A percentile compares a stretch with the other conserved stretches of the same genome.
Evolutionary conservation across 2,888 invertebrate species (phyloP).

Genomic region (Polymixis flavicincta): DNA sequence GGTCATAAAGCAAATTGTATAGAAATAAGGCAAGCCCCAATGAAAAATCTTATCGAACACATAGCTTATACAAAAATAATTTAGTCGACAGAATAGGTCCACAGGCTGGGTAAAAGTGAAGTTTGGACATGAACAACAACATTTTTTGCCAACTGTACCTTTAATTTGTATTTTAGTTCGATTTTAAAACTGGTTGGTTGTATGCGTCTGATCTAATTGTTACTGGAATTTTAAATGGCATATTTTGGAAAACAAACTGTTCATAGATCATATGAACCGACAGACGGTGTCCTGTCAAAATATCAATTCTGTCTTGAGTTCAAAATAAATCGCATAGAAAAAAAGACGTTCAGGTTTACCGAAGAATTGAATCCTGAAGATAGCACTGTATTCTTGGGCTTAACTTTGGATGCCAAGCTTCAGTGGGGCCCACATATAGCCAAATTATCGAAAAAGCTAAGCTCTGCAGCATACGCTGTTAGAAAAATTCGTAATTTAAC

Average conservation of each 20-base stretch:
- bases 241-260: neutral
- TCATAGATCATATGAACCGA: neutral
- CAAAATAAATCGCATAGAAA: neutral
- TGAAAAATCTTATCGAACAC: neutral
- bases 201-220: neutral
- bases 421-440: too few species aligned
- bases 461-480: too few species aligned
- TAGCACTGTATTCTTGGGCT: too few species aligned
- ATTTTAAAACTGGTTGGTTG: neutral
- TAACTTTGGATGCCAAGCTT: too few species aligned
- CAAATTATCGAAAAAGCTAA: too few species aligned
- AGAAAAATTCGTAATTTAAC: too few species aligned
- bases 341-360: neutral
- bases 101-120: neutral
- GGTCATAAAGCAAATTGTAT: neutral
- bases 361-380: too few species aligned
- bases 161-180: too few species aligned
- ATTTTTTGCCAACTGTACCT: conserved; percentile 1
- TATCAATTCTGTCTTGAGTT: neutral
- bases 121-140: neutral
- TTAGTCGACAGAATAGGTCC: neutral
- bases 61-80: neutral
- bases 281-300: neutral
- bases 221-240: neutral
- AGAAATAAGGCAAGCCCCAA: neutral